These are phyloP conservation scores for Meandrina meandrites DNA, from an alignment of 92 coral and sea anemone species.

Conservation along the genomic window DNA sequence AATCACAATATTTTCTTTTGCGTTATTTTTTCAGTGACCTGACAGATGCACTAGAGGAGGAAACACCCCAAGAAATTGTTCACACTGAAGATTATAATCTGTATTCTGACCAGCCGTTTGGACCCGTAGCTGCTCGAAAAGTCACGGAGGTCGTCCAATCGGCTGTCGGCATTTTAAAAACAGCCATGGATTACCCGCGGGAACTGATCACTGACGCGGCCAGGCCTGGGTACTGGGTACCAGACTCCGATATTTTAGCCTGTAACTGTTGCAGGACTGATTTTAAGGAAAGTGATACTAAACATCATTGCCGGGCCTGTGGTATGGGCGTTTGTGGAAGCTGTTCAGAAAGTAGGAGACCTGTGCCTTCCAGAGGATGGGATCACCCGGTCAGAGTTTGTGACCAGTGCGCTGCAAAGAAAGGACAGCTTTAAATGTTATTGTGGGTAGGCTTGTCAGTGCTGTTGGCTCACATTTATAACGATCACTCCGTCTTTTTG, in stretches of 20 bases:
- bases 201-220: slow-evolving; percentile 93
- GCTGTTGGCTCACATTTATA: background rate
- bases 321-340: slow-evolving; percentile 93
- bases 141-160: slow-evolving; percentile 92
- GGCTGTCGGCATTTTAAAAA: slow-evolving; percentile 81
- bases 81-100: slow-evolving; percentile 4
- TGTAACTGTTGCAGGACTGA: slow-evolving; percentile 80
- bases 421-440: slow-evolving; percentile 41
- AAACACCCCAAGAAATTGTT: slow-evolving; percentile 17
- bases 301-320: slow-evolving; percentile 98
- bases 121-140: slow-evolving; percentile 86
- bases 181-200: slow-evolving; percentile 86
- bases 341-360: slow-evolving; percentile 73
- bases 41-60: slow-evolving; percentile 85
- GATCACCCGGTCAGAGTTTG: slow-evolving; percentile 98
- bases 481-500: background rate
- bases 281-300: slow-evolving; percentile 73
- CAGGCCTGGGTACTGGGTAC: slow-evolving; percentile 97
- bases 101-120: slow-evolving; percentile 63
- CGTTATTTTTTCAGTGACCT: slow-evolving; percentile 62
- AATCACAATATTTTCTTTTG: background rate
- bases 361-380: slow-evolving; percentile 96
- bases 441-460: background rate
- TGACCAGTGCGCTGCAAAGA: slow-evolving; percentile 78
- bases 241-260: slow-evolving; percentile 80